These are phyloP conservation scores for Arremon brunneinucha DNA, from an alignment of 2,797 vertebrate genomes.

Conservation along the genomic window DNA sequence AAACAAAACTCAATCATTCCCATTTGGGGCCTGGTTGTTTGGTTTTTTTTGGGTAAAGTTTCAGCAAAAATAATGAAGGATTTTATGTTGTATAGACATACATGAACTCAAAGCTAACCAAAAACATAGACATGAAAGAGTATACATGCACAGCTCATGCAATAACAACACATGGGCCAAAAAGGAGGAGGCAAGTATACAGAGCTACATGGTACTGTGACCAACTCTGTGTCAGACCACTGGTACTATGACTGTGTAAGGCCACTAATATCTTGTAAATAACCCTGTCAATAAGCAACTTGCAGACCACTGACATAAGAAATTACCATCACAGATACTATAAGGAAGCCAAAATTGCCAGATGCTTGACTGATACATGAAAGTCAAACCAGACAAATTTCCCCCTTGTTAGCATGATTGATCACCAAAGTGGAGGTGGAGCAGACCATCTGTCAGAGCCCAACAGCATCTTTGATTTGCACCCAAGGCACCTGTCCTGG, in stretches of 20 bases:
- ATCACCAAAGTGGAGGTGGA: not conserved
- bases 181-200: not conserved
- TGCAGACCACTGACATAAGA: not conserved
- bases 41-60: not conserved
- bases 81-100: not conserved
- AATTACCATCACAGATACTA: not conserved
- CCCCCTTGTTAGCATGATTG: not conserved
- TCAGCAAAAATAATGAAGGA: not conserved
- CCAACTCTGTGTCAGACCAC: not conserved
- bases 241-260: not conserved
- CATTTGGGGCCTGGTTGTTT: not conserved
- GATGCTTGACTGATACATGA: accelerated
- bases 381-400: not conserved
- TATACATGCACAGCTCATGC: not conserved
- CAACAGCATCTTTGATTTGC: not conserved
- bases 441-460: not conserved
- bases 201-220: not conserved
- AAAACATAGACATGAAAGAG: not conserved
- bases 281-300: not conserved
- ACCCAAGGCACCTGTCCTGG: not conserved
- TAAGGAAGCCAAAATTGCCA: not conserved
- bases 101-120: not conserved
- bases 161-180: not conserved
- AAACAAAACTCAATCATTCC: not conserved
- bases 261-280: not conserved